Base-by-base conservation (phyloP, 2,797 vertebrate genomes). In the Dipus sagitta region DNA sequence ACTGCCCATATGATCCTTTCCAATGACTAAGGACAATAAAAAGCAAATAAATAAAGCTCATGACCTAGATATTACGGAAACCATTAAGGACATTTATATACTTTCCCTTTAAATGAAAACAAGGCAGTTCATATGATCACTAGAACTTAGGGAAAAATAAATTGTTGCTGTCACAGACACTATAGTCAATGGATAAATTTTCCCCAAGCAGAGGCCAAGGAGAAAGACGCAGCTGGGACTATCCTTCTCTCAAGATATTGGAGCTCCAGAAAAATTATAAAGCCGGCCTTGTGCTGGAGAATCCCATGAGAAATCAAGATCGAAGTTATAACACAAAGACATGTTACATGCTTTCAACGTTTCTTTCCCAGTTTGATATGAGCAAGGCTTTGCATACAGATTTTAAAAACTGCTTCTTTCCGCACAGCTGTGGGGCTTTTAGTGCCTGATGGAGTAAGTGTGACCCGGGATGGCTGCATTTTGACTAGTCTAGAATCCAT, bases 401-500 rank as follows among this genome's bases (percentile, higher is more conserved):
- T 21, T 58, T 62, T 83, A 34, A 54, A 81, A 91, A 82, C 62
- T 88, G 86, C 52, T 79, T 64, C 65, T 91, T 42, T 78, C 28
- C 89, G 64, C 64, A 77, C 72, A 90, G 34, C 68, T 70, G 47
- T 11, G 38, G 68, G 58, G 30, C 5, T 54, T 72, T 84, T 87
- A 93, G 54, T 32, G 32, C 65, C 30, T 47, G 77, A 72, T 34
- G 23, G 54, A 96, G 30, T 82, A 84, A 87, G 23, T 88, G 62
- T 92, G 54, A 30, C 8, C 9, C 18, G 21, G 30, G 23, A 9
- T 38, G 30, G 54, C 54, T 88, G 13, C 75, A 28, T 83, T 91
- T 81, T 93, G 90, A 88, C 87, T 90, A 88, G 32, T 87, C 94
- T 85, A 70, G 26, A 87, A 88, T 95, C 82, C 34, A 88, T 68